phyloP scores from a whole-genome alignment of 2,797 vertebrate species.

The Periophthalmus magnuspinnatus region DNA sequence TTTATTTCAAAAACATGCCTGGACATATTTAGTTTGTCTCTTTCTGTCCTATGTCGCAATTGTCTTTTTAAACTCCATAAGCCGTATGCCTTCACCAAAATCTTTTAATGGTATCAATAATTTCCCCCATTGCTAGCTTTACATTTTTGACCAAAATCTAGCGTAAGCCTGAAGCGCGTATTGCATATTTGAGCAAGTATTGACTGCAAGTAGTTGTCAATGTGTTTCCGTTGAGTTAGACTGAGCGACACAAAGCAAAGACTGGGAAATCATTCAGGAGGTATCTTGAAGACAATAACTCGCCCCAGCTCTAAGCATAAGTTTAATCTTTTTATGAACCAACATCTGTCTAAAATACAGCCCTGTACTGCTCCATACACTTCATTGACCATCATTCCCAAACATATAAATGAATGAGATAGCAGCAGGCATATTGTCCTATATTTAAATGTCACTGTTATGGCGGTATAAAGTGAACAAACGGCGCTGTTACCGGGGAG shows the following conservation, averaged over 20 bases:
- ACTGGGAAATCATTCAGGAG: neutral
- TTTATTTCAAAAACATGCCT: no score
- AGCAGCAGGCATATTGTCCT: neutral
- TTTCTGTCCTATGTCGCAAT: no score
- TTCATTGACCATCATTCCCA: neutral
- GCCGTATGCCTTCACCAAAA: neutral
- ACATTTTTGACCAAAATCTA: no score
- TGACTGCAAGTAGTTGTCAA: neutral
- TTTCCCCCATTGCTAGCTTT: no score
- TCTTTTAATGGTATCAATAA: no score
- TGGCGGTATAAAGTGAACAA: neutral
- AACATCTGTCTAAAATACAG: neutral
- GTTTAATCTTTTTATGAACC: neutral
- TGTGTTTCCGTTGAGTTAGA: neutral
- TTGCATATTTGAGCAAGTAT: neutral
- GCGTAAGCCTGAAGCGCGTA: no score
- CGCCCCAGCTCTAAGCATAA: neutral
- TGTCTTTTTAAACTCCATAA: neutral
- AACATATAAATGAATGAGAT: neutral
- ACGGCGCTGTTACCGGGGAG: neutral
- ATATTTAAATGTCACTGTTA: conserved; percentile 2
- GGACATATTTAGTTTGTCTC: no score
- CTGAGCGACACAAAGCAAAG: neutral
- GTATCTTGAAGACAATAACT: neutral
- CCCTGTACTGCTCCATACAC: neutral